phyloP scores from a whole-genome alignment of 1,140 invertebrate species.

The Coptotermes formosanus region DNA sequence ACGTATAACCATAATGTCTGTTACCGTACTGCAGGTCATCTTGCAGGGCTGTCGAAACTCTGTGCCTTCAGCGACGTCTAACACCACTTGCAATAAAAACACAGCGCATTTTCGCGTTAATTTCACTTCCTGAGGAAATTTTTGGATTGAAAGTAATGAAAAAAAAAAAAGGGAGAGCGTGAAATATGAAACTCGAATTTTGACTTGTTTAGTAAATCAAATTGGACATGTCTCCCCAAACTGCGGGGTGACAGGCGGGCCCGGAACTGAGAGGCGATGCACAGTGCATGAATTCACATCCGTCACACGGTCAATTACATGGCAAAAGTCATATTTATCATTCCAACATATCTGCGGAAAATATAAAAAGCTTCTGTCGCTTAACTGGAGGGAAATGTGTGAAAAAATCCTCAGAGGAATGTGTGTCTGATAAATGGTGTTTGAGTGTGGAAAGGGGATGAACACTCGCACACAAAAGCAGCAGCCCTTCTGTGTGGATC shows the following conservation, averaged over 20 bases:
- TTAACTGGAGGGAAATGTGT: conserved; percentile 10
- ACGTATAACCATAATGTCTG: too few relatives aligned
- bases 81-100: too few relatives aligned
- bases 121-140: too few relatives aligned
- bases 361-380: not conserved
- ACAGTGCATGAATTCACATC: too few relatives aligned
- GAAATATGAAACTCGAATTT: not conserved
- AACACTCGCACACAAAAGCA: not conserved
- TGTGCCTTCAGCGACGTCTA: too few relatives aligned
- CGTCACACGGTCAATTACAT: not conserved
- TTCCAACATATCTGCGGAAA: not conserved
- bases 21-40: too few relatives aligned
- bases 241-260: not conserved
- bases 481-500: not conserved
- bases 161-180: not conserved
- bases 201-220: not conserved
- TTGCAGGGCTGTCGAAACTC: too few relatives aligned
- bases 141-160: too few relatives aligned
- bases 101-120: too few relatives aligned
- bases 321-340: not conserved
- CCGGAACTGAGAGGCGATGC: too few relatives aligned
- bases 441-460: not conserved
- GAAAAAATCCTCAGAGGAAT: conserved; percentile 1
- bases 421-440: conserved; percentile 9
- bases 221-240: not conserved